These are phyloP conservation scores for Apotomis turbidana DNA, from an alignment of 2,888 invertebrate genomes.

Conservation along the genomic window DNA sequence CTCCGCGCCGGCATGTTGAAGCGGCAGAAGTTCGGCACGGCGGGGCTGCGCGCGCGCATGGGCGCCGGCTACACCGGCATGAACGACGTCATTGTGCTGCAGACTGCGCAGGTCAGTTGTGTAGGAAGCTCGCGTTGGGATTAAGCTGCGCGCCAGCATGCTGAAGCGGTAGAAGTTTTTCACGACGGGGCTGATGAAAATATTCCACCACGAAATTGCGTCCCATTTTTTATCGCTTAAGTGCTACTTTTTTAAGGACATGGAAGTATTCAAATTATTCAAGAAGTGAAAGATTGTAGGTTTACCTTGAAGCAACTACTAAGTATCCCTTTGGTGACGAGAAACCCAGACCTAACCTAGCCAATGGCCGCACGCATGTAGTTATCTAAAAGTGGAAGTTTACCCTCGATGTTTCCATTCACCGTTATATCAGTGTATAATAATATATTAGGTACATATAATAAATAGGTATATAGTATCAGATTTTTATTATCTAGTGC, in stretches of 20 bases:
- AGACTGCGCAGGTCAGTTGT: slow-evolving; percentile 89
- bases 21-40: slow-evolving; percentile 95
- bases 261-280: too few relatives aligned
- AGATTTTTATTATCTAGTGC: slow-evolving; percentile 26
- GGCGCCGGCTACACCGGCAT: slow-evolving; percentile 95
- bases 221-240: too few relatives aligned
- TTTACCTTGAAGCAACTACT: too few relatives aligned
- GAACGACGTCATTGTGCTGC: slow-evolving; percentile 98
- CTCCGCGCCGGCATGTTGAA: slow-evolving; percentile 86
- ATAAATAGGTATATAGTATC: background rate
- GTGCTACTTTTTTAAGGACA: too few relatives aligned
- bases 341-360: too few relatives aligned
- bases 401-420: too few relatives aligned
- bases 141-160: slow-evolving; percentile 85
- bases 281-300: too few relatives aligned
- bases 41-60: slow-evolving; percentile 96
- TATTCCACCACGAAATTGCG: too few relatives aligned
- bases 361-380: too few relatives aligned
- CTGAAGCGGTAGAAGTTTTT: slow-evolving; percentile 81
- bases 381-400: too few relatives aligned
- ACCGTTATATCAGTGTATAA: too few relatives aligned
- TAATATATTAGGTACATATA: background rate
- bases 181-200: slow-evolving; percentile 90
- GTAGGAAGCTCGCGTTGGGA: slow-evolving; percentile 74
- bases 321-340: too few relatives aligned